phyloP scores from a whole-genome alignment of 2,797 vertebrate species.

The Brachymystax lenok region DNA sequence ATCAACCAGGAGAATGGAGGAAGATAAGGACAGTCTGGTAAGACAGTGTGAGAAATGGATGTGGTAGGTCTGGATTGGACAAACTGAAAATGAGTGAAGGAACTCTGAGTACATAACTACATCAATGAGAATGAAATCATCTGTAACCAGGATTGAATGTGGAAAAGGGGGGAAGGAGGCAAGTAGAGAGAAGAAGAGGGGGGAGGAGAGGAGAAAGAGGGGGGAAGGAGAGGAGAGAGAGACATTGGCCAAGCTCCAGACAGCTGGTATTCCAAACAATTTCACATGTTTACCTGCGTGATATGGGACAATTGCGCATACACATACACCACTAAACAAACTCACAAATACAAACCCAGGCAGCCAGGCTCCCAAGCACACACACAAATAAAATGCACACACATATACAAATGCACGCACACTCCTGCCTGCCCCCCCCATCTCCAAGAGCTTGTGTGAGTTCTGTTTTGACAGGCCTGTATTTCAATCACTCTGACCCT shows the following conservation, averaged over 20 bases:
- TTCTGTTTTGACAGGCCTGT: background rate
- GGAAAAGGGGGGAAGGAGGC: background rate
- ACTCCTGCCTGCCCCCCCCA: background rate
- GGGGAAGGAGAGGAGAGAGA: background rate
- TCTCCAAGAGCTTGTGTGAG: background rate
- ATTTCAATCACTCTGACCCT: background rate
- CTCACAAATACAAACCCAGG: background rate
- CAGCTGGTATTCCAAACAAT: conserved; percentile 55
- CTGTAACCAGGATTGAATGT: background rate
- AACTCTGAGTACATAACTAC: background rate
- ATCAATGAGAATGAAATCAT: background rate
- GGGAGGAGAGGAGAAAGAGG: background rate
- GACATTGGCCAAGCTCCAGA: conserved; percentile 49
- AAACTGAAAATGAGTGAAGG: background rate
- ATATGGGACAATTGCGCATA: conserved; percentile 52
- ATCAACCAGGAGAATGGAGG: too few relatives aligned
- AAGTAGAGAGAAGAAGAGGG: background rate
- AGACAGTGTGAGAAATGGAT: background rate
- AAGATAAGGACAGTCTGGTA: too few relatives aligned
- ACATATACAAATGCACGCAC: background rate
- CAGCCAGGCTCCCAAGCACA: background rate
- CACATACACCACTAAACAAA: conserved; percentile 12
- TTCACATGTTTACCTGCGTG: conserved; percentile 60
- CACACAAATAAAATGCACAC: background rate
- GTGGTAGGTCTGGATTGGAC: background rate